A percentile compares a stretch with the other conserved stretches of the same genome.
Conservation (phyloP, 1,140 invertebrate species). For the Nasonia vitripennis region DNA sequence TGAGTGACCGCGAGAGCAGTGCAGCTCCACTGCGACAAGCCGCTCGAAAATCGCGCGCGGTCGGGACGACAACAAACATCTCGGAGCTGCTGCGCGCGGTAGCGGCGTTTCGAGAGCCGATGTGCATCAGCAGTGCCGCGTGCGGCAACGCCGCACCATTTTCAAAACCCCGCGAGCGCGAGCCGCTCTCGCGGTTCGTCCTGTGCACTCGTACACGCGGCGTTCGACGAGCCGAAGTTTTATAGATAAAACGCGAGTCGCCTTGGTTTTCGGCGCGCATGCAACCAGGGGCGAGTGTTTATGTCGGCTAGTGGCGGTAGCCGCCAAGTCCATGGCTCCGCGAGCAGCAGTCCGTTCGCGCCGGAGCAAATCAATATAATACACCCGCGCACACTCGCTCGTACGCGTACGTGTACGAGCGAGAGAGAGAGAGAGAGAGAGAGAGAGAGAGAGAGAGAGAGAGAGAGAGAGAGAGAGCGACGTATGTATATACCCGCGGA, state of each 20-base stretch:
- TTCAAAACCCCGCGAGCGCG: background rate
- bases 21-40: background rate
- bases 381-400: background rate
- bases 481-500: too few species aligned
- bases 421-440: background rate
- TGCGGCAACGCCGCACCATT: slow-evolving; percentile 1
- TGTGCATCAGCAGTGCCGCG: background rate
- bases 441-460: background rate
- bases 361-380: slow-evolving; percentile 51
- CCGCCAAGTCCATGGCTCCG: background rate
- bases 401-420: background rate
- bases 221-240: too few species aligned
- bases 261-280: too few species aligned
- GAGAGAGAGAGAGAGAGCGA: background rate
- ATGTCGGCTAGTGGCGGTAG: background rate
- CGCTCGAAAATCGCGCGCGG: background rate
- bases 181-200: background rate
- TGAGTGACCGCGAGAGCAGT: background rate
- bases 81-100: background rate
- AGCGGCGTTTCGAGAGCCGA: background rate
- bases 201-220: too few species aligned
- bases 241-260: too few species aligned
- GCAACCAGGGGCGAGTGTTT: background rate
- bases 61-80: background rate
- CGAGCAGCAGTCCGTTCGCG: slow-evolving; percentile 4